A percentile compares a stretch with the other conserved stretches of the same genome.
Conservation (phyloP, 2,888 invertebrate genomes). For the Amphipyra berbera region DNA sequence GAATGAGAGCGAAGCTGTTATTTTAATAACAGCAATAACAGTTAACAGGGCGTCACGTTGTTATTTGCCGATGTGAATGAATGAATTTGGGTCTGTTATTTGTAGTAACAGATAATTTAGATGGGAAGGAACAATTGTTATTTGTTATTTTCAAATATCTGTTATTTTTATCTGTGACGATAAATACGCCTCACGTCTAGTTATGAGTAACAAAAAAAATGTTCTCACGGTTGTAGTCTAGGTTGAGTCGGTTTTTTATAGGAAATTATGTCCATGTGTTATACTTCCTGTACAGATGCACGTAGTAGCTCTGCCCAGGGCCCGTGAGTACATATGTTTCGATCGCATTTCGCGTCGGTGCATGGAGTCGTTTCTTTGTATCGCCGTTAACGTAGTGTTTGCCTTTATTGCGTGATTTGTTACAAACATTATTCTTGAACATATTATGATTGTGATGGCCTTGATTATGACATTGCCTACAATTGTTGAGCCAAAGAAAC, state of each 20-base stretch:
- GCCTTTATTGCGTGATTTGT: constrained; percentile 24
- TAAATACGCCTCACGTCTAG: too few relatives aligned
- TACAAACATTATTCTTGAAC: constrained; percentile 47
- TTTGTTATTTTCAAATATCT: too few relatives aligned
- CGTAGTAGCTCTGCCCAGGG: constrained; percentile 57
- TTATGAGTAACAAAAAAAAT: constrained; percentile 72
- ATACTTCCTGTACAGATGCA: constrained; percentile 75
- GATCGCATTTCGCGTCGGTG: constrained; percentile 53
- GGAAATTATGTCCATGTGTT: constrained; percentile 68
- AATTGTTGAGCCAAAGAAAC: constrained; percentile 59
- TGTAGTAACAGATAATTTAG: too few relatives aligned
- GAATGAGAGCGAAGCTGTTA: too few relatives aligned
- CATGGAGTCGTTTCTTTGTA: constrained; percentile 46
- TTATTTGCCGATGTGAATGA: too few relatives aligned
- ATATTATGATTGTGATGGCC: constrained; percentile 79
- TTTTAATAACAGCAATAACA: too few relatives aligned
- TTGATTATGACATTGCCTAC: constrained; percentile 82
- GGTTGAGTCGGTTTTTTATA: constrained; percentile 66
- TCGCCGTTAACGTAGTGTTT: constrained; percentile 23
- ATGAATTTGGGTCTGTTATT: too few relatives aligned
- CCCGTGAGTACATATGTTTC: constrained; percentile 48
- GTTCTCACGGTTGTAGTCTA: constrained; percentile 79
- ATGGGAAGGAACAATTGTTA: too few relatives aligned
- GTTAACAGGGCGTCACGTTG: too few relatives aligned
- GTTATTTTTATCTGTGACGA: too few relatives aligned